Evolutionary conservation across 2,888 invertebrate species (phyloP), one percentile per base, ranked within the genome.

Genomic region (Physocephala rufipes): DNA sequence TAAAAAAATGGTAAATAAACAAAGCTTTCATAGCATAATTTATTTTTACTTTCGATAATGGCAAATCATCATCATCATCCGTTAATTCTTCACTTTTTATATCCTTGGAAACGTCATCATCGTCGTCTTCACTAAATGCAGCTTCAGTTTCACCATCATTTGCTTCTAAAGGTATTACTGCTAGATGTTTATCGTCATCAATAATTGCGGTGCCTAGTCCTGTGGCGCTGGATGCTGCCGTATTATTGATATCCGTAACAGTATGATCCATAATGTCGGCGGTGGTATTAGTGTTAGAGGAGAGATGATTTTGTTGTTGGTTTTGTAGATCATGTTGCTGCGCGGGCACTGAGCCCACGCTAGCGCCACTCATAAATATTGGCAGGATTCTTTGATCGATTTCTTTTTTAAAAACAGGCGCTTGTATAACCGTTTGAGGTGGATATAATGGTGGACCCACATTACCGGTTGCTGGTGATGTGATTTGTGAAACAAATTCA

Each of bases 11-110:
- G n/a, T n/a, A 45, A 59, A n/a, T 58, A 0, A 2, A 36, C 28
- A 30, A 28, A 15, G 3, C n/a, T 36, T 47, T 7, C 49, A 49
- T 51, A n/a, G 15, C 7, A 51, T 15, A 61, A 5, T 51, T 19
- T n/a, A 19, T 51, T 19, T 24, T 88, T 47, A 94, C 91, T 87
- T 93, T 93, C 1, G 94, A 93, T 30, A 94, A 82, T 12, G 93
- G 93, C 76, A 93, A 88, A 82, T 93, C 93, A 79, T 93, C 94
- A 71, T 86, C 86, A 70, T 86, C 86, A 72, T 86, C 86, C 1
- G 87, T 86, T 67, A 86, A 81, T 69, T 86, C 86, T 16, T 86
- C 86, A 30, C 76, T 83, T 76, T 85, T 86, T 51, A 74, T 74
- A 67, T 77, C 77, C 59, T 78, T 80, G 19, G 74, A 79, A 90